Conservation (phyloP, 2,888 invertebrate genomes). For the Chaetogeoica ovagalla region DNA sequence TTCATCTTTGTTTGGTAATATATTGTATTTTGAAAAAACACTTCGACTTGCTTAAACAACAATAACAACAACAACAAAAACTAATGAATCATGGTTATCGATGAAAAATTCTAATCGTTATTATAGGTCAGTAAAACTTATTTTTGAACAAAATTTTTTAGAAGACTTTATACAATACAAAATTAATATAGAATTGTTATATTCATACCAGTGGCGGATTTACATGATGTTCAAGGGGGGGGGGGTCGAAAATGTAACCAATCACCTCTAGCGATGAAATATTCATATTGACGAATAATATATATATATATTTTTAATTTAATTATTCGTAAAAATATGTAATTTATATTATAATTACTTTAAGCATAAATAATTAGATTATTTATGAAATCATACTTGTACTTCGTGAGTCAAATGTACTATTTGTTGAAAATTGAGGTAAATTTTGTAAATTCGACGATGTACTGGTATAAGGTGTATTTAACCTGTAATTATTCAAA, state of each 20-base stretch:
- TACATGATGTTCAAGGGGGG: too few relatives aligned
- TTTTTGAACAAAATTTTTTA: neutral
- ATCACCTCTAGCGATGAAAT: too few relatives aligned
- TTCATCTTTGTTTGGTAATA: slow-evolving; percentile 39
- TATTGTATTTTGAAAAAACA: slow-evolving; percentile 36
- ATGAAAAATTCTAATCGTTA: neutral
- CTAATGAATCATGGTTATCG: neutral
- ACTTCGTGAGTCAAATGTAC: slow-evolving; percentile 7
- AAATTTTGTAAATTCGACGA: slow-evolving; percentile 25
- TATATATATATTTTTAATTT: too few relatives aligned
- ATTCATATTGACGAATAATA: too few relatives aligned
- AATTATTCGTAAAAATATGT: too few relatives aligned
- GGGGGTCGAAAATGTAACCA: too few relatives aligned
- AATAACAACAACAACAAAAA: too few relatives aligned
- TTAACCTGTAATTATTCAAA: slow-evolving; percentile 26
- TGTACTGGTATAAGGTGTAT: slow-evolving; percentile 29
- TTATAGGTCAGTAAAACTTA: neutral
- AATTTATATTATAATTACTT: neutral
- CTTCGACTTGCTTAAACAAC: slow-evolving; percentile 25
- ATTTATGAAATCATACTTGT: slow-evolving; percentile 11
- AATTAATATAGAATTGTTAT: too few relatives aligned
- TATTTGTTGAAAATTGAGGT: slow-evolving; percentile 35
- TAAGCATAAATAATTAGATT: neutral
- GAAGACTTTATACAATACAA: too few relatives aligned
- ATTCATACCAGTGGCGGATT: too few relatives aligned